A percentile compares a stretch with the other conserved stretches of the same genome.
phyloP scores from a whole-genome alignment of 1,140 invertebrate genomes.

The Vanessa tameamea region DNA sequence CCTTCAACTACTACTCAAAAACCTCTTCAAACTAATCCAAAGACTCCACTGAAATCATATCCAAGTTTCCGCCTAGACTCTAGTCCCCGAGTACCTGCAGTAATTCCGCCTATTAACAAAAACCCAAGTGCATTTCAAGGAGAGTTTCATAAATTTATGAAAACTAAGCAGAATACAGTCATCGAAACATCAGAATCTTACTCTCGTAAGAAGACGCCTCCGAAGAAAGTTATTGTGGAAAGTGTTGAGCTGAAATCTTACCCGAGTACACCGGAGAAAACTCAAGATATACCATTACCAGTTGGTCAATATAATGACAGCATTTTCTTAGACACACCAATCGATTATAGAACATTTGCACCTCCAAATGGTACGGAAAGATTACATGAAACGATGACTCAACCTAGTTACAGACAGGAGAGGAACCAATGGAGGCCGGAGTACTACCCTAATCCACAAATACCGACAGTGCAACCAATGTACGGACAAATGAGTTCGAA shows the following conservation, averaged over 20 bases:
- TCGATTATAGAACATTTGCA: slow-evolving; percentile 59
- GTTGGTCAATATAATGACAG: slow-evolving; percentile 69
- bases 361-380: slow-evolving; percentile 16
- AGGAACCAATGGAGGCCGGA: slow-evolving; percentile 45
- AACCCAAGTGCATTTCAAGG: slow-evolving; percentile 66
- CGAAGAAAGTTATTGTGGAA: slow-evolving; percentile 38
- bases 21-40: slow-evolving; percentile 8
- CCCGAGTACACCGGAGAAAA: slow-evolving; percentile 15
- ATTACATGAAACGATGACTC: slow-evolving; percentile 6
- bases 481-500: slow-evolving; percentile 50
- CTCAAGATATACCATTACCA: slow-evolving; percentile 51
- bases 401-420: slow-evolving; percentile 12
- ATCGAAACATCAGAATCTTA: not conserved
- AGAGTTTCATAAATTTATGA: slow-evolving; percentile 72
- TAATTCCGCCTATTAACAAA: slow-evolving; percentile 59
- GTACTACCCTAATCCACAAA: slow-evolving; percentile 39
- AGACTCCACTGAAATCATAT: slow-evolving; percentile 43
- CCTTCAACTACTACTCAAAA: not conserved
- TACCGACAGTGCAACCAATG: slow-evolving; percentile 46
- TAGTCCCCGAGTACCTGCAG: slow-evolving; percentile 44
- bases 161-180: slow-evolving; percentile 23
- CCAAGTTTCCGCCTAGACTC: slow-evolving; percentile 43
- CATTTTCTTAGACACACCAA: slow-evolving; percentile 62
- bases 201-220: slow-evolving; percentile 13
- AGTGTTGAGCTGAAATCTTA: slow-evolving; percentile 23